Conservation (phyloP, 2,113 vertebrate species). For the Cyrtonyx montezumae region DNA sequence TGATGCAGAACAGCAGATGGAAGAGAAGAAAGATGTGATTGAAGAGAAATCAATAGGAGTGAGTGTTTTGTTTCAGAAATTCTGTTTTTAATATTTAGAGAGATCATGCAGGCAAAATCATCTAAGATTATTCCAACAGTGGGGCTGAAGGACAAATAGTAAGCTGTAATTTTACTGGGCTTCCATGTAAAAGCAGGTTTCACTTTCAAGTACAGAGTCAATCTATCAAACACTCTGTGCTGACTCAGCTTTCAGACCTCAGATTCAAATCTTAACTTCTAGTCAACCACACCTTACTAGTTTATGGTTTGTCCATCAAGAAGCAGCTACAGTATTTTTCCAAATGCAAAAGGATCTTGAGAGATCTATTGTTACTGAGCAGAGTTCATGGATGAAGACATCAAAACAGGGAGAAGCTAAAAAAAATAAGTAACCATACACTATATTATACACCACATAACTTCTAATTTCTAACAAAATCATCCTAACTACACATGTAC, state of each 20-base stretch:
- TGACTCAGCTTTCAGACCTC: neutral
- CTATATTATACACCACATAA: neutral
- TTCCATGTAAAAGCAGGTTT: neutral
- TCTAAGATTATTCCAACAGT: neutral
- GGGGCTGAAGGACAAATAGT: neutral
- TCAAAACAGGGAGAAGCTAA: neutral
- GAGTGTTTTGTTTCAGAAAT: neutral
- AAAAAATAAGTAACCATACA: neutral
- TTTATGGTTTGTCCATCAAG: neutral
- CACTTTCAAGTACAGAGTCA: neutral
- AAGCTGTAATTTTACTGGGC: neutral
- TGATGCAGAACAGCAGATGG: neutral
- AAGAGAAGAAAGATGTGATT: neutral
- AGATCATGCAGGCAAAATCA: neutral
- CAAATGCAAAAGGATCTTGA: neutral
- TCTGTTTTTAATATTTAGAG: neutral
- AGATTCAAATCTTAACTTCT: neutral
- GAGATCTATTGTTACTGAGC: neutral
- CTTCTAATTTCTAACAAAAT: neutral
- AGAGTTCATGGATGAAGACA: neutral
- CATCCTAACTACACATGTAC: neutral
- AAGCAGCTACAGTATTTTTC: neutral
- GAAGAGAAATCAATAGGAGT: neutral
- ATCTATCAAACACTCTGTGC: neutral
- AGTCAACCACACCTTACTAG: neutral